Conservation (phyloP, 2,113 vertebrate species). For the Ailuropoda melanoleuca region DNA sequence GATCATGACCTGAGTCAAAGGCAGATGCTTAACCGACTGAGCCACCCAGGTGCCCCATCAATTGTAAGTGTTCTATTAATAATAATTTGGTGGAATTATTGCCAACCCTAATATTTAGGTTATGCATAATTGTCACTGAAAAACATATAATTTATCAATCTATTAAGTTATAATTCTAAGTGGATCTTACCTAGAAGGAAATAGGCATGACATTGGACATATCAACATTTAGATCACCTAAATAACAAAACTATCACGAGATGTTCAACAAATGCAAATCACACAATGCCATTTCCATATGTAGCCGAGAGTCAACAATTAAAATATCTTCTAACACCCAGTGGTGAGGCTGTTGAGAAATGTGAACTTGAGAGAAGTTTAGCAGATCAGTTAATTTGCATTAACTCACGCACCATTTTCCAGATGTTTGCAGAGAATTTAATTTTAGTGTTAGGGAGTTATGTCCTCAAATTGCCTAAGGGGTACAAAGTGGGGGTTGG, state of each 20-base stretch:
- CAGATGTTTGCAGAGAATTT: not conserved
- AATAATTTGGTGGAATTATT: not conserved
- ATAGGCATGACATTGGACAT: not conserved
- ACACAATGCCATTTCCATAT: not conserved
- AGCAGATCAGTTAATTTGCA: not conserved
- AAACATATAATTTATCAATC: not conserved
- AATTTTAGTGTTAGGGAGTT: not conserved
- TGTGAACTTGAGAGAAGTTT: not conserved
- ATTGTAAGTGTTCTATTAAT: not conserved
- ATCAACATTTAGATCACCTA: not conserved
- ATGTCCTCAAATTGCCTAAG: not conserved
- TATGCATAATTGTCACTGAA: not conserved
- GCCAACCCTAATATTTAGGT: not conserved
- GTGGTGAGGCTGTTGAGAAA: not conserved
- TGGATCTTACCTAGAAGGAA: not conserved
- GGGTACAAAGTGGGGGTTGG: not conserved
- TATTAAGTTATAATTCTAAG: not conserved
- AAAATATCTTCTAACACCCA: not conserved
- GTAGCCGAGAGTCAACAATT: not conserved
- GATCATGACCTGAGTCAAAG: not conserved
- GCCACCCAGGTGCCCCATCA: not conserved
- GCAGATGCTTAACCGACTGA: not conserved
- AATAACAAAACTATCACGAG: not conserved
- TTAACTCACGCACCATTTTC: not conserved
- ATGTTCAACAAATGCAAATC: not conserved